A percentile compares a stretch with the other conserved stretches of the same genome.
Conservation (phyloP, 2,888 invertebrate genomes). For the Chrysolina americana region DNA sequence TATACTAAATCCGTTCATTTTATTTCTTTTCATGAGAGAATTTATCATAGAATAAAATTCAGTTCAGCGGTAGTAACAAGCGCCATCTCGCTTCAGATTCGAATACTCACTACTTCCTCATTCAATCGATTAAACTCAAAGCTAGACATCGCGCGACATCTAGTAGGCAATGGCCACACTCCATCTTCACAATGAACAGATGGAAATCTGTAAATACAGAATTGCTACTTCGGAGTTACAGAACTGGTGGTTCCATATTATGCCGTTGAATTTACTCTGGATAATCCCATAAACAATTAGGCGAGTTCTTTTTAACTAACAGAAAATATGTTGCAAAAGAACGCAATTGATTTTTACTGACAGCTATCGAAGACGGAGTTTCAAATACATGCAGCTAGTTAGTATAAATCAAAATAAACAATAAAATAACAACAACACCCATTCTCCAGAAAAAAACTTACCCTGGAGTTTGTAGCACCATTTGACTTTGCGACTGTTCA, state of each 20-base stretch:
- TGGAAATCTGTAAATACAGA: too few relatives aligned
- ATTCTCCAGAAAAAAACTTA: slow-evolving; percentile 33
- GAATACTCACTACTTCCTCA: not conserved
- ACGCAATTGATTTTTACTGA: too few relatives aligned
- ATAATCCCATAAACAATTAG: too few relatives aligned
- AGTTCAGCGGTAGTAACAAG: too few relatives aligned
- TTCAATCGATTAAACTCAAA: not conserved
- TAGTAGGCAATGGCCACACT: not conserved
- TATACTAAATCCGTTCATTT: too few relatives aligned
- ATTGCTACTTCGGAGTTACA: too few relatives aligned
- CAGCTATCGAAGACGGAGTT: not conserved
- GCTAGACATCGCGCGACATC: not conserved
- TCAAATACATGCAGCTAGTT: not conserved
- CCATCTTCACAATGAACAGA: not conserved
- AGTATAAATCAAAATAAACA: not conserved
- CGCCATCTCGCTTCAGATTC: not conserved
- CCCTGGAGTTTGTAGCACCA: slow-evolving; percentile 41
- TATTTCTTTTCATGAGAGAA: too few relatives aligned
- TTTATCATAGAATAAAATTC: too few relatives aligned
- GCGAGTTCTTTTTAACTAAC: too few relatives aligned
- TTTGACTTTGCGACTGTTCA: slow-evolving; percentile 43
- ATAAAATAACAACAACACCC: slow-evolving; percentile 14
- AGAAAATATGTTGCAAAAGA: too few relatives aligned
- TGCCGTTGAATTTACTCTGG: too few relatives aligned
- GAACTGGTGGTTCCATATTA: too few relatives aligned